phyloP scores from a whole-genome alignment of 2,888 invertebrate species.

The Tinea trinotella region DNA sequence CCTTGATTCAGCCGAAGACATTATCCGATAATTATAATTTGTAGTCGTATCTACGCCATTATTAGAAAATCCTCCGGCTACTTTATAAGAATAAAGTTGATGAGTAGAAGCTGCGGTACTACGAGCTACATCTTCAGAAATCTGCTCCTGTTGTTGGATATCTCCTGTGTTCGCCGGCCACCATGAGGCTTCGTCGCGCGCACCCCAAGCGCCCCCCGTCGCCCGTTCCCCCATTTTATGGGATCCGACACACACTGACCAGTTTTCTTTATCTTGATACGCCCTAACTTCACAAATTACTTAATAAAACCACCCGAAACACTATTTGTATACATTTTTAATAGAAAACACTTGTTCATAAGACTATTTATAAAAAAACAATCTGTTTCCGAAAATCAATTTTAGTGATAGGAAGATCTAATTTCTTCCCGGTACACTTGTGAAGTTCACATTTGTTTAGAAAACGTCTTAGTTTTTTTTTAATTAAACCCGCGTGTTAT shows the following conservation, averaged over 20 bases:
- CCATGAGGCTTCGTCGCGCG: slow-evolving; percentile 72
- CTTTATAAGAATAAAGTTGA: slow-evolving; percentile 88
- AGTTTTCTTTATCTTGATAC: slow-evolving; percentile 54
- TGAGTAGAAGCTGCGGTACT: slow-evolving; percentile 70
- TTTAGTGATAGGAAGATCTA: neutral
- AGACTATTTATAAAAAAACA: neutral
- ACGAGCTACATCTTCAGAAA: slow-evolving; percentile 61
- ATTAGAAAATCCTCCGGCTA: slow-evolving; percentile 87
- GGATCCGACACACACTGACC: slow-evolving; percentile 44
- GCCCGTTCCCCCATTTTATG: slow-evolving; percentile 67
- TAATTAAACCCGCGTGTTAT: slow-evolving; percentile 1
- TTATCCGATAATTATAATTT: slow-evolving; percentile 82
- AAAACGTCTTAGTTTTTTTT: too few species aligned
- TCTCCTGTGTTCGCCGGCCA: slow-evolving; percentile 66
- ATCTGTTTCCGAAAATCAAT: neutral
- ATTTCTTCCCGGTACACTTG: neutral
- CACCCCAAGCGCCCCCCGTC: slow-evolving; percentile 72
- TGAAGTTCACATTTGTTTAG: too few species aligned
- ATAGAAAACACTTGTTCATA: neutral
- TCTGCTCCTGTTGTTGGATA: slow-evolving; percentile 46
- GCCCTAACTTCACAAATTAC: neutral
- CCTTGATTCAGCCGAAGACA: slow-evolving; percentile 71
- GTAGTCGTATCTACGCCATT: slow-evolving; percentile 76
- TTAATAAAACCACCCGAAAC: neutral
- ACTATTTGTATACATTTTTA: neutral